A percentile compares a stretch with the other conserved stretches of the same genome.
phyloP scores from a whole-genome alignment of 2,113 vertebrate genomes.

The Megaceryle maxima region DNA sequence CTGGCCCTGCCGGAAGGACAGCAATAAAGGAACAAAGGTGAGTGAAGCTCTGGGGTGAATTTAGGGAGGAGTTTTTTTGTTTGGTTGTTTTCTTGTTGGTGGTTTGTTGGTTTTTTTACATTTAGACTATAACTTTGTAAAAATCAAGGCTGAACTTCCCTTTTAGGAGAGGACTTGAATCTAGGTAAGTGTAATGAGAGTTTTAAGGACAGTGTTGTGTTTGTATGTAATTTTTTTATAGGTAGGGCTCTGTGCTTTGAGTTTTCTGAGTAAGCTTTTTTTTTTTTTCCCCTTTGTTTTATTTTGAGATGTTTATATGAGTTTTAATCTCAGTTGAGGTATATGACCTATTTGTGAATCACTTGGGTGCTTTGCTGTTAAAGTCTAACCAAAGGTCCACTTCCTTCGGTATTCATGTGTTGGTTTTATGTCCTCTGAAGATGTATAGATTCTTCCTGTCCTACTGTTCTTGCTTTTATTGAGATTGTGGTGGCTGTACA shows the following conservation, averaged over 20 bases:
- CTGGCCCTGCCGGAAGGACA: rapidly evolving
- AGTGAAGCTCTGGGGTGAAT: rapidly evolving
- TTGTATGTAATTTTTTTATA: background rate
- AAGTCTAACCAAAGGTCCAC: background rate
- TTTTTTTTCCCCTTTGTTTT: background rate
- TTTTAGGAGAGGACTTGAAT: rapidly evolving
- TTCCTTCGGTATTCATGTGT: background rate
- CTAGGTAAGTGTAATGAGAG: rapidly evolving
- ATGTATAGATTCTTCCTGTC: background rate
- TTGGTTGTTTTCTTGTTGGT: too few species aligned
- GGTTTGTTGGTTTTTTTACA: too few species aligned
- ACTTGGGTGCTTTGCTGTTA: background rate
- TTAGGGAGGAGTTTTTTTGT: too few species aligned
- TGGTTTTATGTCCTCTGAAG: background rate
- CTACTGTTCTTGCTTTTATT: background rate
- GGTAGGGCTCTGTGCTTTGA: background rate
- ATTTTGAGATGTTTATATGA: background rate
- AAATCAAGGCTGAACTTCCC: rapidly evolving
- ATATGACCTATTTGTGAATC: background rate
- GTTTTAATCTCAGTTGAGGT: background rate
- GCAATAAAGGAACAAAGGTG: background rate
- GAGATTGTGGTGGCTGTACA: background rate
- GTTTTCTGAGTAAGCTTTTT: background rate
- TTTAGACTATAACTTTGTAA: rapidly evolving
- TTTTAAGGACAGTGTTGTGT: background rate